phyloP scores from a whole-genome alignment of 2,888 invertebrate species.

The Dione vanillae region DNA sequence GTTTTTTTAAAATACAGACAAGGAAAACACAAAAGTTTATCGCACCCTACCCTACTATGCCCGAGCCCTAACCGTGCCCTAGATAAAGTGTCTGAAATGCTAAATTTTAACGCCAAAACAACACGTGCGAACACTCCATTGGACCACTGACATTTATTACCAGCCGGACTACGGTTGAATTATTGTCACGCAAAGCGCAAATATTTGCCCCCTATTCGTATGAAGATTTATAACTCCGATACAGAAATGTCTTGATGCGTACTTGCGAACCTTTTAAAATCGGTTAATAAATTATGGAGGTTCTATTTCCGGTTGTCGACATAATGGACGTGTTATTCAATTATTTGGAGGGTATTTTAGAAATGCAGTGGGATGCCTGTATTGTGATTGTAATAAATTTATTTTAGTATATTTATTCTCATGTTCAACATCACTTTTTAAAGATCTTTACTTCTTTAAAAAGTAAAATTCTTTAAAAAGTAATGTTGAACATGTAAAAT shows the following conservation, averaged over 20 bases:
- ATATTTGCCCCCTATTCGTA: constrained; percentile 45
- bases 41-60: too few species aligned
- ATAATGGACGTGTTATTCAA: background rate
- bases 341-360: background rate
- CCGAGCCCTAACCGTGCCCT: too few species aligned
- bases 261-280: constrained; percentile 18
- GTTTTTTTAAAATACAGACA: too few species aligned
- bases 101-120: constrained; percentile 17
- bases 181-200: constrained; percentile 41
- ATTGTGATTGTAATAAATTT: too few species aligned
- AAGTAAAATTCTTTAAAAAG: too few species aligned
- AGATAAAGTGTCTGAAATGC: background rate
- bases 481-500: too few species aligned
- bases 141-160: constrained; percentile 35
- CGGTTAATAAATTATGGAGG: constrained; percentile 5
- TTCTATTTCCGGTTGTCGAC: background rate
- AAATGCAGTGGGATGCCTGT: background rate
- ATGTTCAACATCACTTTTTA: too few species aligned
- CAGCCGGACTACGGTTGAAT: constrained; percentile 35
- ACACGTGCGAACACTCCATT: constrained; percentile 29
- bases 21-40: background rate
- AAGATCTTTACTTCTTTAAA: too few species aligned
- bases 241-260: constrained; percentile 59
- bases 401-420: too few species aligned
- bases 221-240: constrained; percentile 56